Evolutionary conservation across 2,888 invertebrate genomes (phyloP), one percentile per base, ranked within the genome.

Genomic region (Epinotia brunnichana): DNA sequence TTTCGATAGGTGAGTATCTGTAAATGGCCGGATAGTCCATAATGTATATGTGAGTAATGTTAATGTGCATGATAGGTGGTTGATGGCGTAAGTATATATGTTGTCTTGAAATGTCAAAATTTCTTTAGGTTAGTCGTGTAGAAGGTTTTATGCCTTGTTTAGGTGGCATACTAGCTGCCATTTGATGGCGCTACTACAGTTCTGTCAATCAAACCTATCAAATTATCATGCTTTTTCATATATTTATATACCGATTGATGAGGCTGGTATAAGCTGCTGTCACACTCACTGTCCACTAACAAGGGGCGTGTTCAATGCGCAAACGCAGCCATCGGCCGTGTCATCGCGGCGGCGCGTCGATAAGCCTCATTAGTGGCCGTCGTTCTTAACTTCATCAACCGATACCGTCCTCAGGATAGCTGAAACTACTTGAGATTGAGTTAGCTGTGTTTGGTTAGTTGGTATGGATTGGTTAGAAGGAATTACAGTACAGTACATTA

Each of bases 331-430:
- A 91, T 91, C 90, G 84, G 78, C 79, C 81, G 85, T 88, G 90
- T 91, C 91, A 91, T 91, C 90, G 85, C 81, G 75, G 74, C 66
- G 66, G 75, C 76, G 64, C 77, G 74, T 77, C 83, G 91, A 91
- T 91, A 91, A 90, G 85, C 84, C 91, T 91, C 91, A 91, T 92
- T 91, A 92, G 90, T 77, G 85, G 81, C 81, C 81, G 83, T 80
- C 79, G 82, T 66, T 66, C 66, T 88, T 86, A 86, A 85, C 89
- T 89, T 87, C 89, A 88, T 90, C 89, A 89, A 81, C 77, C 77
- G 84, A 84, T 81, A 76, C 75, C 66, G 72, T 64, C 72, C 24
- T 41, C 24, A 41, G 61, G 48, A 57, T 73, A 48, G 56, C 59
- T 59, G 56, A 59, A 59, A 59, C 44, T 59, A 19, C 67, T 15